Percentiles rank a stretch among this genome's conserved stretches.
phyloP scores from a whole-genome alignment of 2,888 invertebrate genomes.

The Hydroisotoma schaefferi region DNA sequence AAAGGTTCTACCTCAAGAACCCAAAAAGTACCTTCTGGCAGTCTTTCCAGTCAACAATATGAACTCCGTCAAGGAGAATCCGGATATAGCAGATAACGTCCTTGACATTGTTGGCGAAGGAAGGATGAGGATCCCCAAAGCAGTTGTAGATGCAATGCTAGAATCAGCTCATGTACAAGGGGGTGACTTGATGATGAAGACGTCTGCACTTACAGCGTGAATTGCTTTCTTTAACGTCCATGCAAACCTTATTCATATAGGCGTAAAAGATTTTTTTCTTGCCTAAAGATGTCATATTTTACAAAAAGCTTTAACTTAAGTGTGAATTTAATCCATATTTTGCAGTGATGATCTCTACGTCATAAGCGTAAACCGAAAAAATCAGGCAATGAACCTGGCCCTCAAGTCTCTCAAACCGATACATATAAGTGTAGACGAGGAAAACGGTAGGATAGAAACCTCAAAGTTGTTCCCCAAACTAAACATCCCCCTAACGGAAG shows the following conservation, averaged over 20 bases:
- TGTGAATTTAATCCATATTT: not conserved
- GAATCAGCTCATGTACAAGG: slow-evolving; percentile 18
- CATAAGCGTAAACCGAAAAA: slow-evolving; percentile 33
- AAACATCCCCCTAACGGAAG: slow-evolving; percentile 25
- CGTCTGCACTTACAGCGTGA: slow-evolving; percentile 22
- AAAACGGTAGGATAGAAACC: slow-evolving; percentile 30
- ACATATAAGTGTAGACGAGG: slow-evolving; percentile 29
- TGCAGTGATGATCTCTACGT: slow-evolving; percentile 28
- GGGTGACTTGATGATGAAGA: slow-evolving; percentile 22
- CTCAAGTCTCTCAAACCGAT: slow-evolving; percentile 29
- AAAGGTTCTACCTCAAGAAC: slow-evolving; percentile 9
- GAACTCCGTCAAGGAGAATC: slow-evolving; percentile 15
- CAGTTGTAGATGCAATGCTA: slow-evolving; percentile 31
- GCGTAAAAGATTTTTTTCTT: too few species aligned
- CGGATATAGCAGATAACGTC: slow-evolving; percentile 20
- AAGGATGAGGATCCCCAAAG: slow-evolving; percentile 24
- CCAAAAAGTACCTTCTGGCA: slow-evolving; percentile 32
- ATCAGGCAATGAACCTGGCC: slow-evolving; percentile 28
- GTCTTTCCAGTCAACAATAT: slow-evolving; percentile 27
- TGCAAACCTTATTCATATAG: not conserved
- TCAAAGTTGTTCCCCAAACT: slow-evolving; percentile 33
- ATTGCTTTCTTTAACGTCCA: not conserved
- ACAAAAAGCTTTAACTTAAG: not conserved
- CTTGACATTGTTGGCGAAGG: slow-evolving; percentile 36
- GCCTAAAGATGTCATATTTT: too few species aligned